phyloP scores from a whole-genome alignment of 2,888 invertebrate species.

The Euproctis similis region DNA sequence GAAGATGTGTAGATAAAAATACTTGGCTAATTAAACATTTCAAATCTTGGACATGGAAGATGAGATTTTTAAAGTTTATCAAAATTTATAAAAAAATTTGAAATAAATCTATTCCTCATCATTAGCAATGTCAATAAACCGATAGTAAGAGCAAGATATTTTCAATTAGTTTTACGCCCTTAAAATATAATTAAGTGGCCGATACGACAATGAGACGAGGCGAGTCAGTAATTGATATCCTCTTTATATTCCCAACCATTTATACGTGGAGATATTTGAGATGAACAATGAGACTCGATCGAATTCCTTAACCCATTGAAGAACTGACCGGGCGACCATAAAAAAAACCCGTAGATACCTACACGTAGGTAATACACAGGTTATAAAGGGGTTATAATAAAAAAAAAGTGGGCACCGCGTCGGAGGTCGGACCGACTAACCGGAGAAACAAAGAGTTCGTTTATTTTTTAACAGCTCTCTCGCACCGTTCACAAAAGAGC shows the following conservation, averaged over 20 bases:
- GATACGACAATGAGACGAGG: constrained; percentile 28
- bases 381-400: constrained; percentile 73
- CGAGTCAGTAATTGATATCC: constrained; percentile 44
- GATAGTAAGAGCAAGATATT: no score
- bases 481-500: constrained; percentile 73
- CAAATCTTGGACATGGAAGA: constrained; percentile 14
- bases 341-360: constrained; percentile 74
- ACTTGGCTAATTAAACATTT: constrained; percentile 22
- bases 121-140: no score
- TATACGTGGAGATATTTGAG: constrained; percentile 44
- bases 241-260: constrained; percentile 36
- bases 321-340: constrained; percentile 72
- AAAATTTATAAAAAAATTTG: no score
- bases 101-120: no score
- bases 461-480: constrained; percentile 76
- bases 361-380: constrained; percentile 75
- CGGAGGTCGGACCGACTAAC: constrained; percentile 74
- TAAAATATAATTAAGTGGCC: constrained; percentile 25
- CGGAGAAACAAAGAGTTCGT: constrained; percentile 75
- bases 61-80: no score
- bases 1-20: constrained; percentile 36
- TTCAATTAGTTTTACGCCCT: background rate
- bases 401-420: constrained; percentile 73
- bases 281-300: constrained; percentile 70
- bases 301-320: constrained; percentile 74